Base-by-base conservation (phyloP, 1,140 invertebrate genomes). In the Dreissena rostriformis region DNA sequence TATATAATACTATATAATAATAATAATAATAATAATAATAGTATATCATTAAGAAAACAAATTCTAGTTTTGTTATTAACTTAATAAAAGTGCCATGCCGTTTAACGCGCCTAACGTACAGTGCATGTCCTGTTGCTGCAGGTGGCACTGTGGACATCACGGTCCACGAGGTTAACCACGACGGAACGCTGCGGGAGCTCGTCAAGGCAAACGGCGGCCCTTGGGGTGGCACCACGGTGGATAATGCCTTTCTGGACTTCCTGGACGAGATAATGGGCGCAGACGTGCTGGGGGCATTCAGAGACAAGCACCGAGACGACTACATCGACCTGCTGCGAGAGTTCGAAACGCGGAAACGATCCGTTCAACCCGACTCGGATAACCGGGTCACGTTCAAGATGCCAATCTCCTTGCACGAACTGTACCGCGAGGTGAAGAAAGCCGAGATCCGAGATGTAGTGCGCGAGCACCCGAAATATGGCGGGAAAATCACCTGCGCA, bases 131-230 rank as follows among this genome's bases (percentile, higher is more conserved):
- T 67, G 26, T 52, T 74, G 28, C 39, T 22, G 22, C 51, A 87
- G 86, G 86, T 57, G 86, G 86, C 19, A 87, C 86, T 6, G 74
- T 85, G 24, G 86, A 87, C 61, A 77, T 85, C 7, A 87, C 83
- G 5, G 79, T 85, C 11, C 79, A 87, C 52, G 78, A 87, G 67
- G 83, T 87, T 6, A 26, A 57, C 14, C 7, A 29, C 0, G 66
- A 72, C 22, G 76, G 84, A 5, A 67, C 65, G 8, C 55, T 87
- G 4, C 66, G 55, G 19, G 86, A 87, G 71, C 22, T 87, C 15
- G 57, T 74, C 26, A 73, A 79, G 22, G 86, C 83, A 7, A 85
- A 72, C 19, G 86, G 86, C 6, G 83, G 83, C 6, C 68, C 78
- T 1, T 87, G 83, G 86, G 86, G 86, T 28, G 86, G 86, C 0